These are phyloP conservation scores for Cryptocephalus primarius DNA, from an alignment of 2,888 invertebrate species.

Conservation along the genomic window DNA sequence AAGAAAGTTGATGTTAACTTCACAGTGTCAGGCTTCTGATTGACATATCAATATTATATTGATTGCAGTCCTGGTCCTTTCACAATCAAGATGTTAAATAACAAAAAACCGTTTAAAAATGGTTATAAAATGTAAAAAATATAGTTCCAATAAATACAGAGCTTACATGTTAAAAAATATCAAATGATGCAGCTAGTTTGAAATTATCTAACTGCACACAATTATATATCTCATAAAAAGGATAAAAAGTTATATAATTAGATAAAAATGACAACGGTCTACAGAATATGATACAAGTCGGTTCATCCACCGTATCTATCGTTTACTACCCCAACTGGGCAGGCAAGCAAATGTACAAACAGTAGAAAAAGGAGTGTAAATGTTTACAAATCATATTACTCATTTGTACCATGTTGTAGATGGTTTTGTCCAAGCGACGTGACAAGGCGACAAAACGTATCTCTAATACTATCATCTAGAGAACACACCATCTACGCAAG, in stretches of 20 bases:
- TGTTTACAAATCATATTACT: conserved; percentile 39
- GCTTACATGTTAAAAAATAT: conserved; percentile 34
- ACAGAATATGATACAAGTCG: conserved; percentile 35
- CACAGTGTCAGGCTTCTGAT: conserved; percentile 15
- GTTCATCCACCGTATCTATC: conserved; percentile 12
- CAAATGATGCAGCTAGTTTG: conserved; percentile 30
- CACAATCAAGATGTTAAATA: conserved; percentile 14
- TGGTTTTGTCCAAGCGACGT: conserved; percentile 23
- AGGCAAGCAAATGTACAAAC: conserved; percentile 37
- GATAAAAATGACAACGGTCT: conserved; percentile 35
- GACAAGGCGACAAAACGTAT: neutral
- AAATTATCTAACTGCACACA: conserved; percentile 31
- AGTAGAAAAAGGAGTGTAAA: conserved; percentile 41
- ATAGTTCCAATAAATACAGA: conserved; percentile 37
- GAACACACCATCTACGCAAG: no score
- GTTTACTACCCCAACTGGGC: conserved; percentile 27
- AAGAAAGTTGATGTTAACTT: conserved; percentile 12
- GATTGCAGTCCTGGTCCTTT: conserved; percentile 17
- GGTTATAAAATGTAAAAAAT: conserved; percentile 39
- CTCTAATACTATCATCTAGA: no score
- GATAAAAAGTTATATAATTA: conserved; percentile 34
- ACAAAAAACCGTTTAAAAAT: conserved; percentile 32
- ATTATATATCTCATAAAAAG: conserved; percentile 32
- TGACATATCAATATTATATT: conserved; percentile 13
- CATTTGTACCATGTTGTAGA: conserved; percentile 40